A percentile compares a stretch with the other conserved stretches of the same genome.
phyloP scores from a whole-genome alignment of 2,113 vertebrate species.

The Austrofundulus limnaeus region DNA sequence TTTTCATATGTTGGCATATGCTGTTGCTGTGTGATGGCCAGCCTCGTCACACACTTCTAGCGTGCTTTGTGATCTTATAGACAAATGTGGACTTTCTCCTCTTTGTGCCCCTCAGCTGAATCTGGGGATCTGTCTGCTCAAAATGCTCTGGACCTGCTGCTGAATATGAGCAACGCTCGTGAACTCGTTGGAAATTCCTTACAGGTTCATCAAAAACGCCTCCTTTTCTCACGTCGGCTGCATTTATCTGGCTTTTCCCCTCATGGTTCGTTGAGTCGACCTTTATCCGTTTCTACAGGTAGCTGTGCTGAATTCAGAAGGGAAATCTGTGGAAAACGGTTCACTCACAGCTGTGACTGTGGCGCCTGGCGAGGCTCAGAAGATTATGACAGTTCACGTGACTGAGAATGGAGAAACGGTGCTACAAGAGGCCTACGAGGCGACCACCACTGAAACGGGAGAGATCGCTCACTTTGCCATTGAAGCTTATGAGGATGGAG shows the following conservation, averaged over 20 bases:
- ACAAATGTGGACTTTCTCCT: constrained; percentile 1
- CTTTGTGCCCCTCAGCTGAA: constrained; percentile 71
- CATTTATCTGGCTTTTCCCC: background rate
- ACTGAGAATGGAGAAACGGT: constrained; percentile 81
- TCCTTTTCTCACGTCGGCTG: background rate
- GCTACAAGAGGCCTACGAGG: constrained; percentile 77
- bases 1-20: too few relatives aligned
- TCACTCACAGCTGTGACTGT: constrained; percentile 54
- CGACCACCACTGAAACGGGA: constrained; percentile 62
- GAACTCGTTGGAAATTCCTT: constrained; percentile 84
- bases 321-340: constrained; percentile 65
- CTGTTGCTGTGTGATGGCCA: too few relatives aligned
- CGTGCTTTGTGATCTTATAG: background rate
- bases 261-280: background rate
- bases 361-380: constrained; percentile 69
- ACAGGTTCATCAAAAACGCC: constrained; percentile 77
- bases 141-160: constrained; percentile 89
- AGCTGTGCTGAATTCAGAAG: constrained; percentile 87
- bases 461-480: constrained; percentile 88
- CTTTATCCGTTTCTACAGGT: constrained; percentile 48
- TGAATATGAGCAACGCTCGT: constrained; percentile 92
- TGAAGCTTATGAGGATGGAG: constrained; percentile 71
- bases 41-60: too few relatives aligned
- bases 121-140: constrained; percentile 87
- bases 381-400: constrained; percentile 89